phyloP scores from a whole-genome alignment of 2,797 vertebrate genomes.

The Mormyrus hasselquistii region DNA sequence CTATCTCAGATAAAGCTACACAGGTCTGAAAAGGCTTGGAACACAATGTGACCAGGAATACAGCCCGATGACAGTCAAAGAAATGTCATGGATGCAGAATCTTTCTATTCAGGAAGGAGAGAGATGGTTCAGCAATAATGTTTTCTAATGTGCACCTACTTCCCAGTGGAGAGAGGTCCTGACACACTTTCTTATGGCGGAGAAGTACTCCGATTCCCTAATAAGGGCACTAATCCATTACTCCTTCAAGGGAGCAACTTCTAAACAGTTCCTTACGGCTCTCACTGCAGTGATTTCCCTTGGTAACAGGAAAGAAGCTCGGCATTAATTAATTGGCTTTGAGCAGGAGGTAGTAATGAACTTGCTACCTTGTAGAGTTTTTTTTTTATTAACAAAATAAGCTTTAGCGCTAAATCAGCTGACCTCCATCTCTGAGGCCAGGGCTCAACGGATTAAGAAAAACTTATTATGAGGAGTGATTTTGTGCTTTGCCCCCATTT shows the following conservation, averaged over 20 bases:
- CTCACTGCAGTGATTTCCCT: conserved; percentile 21
- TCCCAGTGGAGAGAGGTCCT: not conserved
- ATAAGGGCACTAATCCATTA: conserved; percentile 24
- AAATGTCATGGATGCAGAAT: not conserved
- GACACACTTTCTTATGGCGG: not conserved
- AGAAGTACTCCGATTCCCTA: conserved; percentile 13
- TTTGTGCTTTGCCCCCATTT: not conserved
- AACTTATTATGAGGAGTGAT: not conserved
- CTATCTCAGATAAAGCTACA: not conserved
- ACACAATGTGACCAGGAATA: not conserved
- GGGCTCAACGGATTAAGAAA: not conserved
- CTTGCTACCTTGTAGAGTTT: conserved; percentile 19
- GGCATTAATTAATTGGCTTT: conserved; percentile 24
- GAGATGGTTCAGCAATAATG: not conserved
- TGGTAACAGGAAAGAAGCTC: conserved; percentile 11
- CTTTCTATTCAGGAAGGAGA: not conserved
- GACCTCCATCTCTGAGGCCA: conserved; percentile 11
- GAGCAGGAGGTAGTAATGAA: conserved; percentile 26
- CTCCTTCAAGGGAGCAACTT: conserved; percentile 21
- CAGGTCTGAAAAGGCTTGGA: not conserved
- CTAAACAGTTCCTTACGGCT: conserved; percentile 24
- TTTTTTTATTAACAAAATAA: conserved; percentile 29
- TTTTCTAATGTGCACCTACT: not conserved
- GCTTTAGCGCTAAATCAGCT: conserved; percentile 21
- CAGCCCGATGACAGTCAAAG: not conserved